phyloP scores from a whole-genome alignment of 2,797 vertebrate species.

The Eidolon dupreanum region DNA sequence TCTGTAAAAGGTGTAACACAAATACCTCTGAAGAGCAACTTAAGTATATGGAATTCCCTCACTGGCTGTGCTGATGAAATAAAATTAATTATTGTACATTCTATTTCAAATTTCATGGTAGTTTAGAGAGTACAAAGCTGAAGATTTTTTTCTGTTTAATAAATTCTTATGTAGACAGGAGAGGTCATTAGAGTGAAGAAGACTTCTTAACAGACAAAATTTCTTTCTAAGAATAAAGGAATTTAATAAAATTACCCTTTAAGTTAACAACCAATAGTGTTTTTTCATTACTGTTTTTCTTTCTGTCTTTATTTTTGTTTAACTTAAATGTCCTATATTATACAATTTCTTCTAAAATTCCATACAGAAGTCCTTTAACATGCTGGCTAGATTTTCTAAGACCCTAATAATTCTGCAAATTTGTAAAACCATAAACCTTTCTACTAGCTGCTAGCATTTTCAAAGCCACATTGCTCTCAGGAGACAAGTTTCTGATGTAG shows the following conservation, averaged over 20 bases:
- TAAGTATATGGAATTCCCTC: constrained; percentile 2
- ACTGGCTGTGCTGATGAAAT: background rate
- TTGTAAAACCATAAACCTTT: constrained; percentile 28
- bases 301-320: background rate
- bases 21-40: background rate
- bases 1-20: background rate
- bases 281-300: background rate
- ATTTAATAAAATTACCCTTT: background rate
- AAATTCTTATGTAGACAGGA: background rate
- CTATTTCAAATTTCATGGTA: constrained; percentile 36
- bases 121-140: background rate
- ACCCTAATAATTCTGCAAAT: background rate
- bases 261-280: background rate
- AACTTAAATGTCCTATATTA: background rate
- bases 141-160: background rate
- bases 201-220: background rate
- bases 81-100: constrained; percentile 1
- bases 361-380: background rate
- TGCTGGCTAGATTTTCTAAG: background rate
- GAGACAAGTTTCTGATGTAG: background rate
- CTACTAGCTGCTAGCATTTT: background rate
- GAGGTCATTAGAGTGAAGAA: background rate
- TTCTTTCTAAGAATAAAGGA: constrained; percentile 6
- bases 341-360: constrained; percentile 1
- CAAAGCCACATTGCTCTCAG: background rate